Evolutionary conservation across 2,113 vertebrate species (phyloP).

Genomic region (Zootoca vivipara): DNA sequence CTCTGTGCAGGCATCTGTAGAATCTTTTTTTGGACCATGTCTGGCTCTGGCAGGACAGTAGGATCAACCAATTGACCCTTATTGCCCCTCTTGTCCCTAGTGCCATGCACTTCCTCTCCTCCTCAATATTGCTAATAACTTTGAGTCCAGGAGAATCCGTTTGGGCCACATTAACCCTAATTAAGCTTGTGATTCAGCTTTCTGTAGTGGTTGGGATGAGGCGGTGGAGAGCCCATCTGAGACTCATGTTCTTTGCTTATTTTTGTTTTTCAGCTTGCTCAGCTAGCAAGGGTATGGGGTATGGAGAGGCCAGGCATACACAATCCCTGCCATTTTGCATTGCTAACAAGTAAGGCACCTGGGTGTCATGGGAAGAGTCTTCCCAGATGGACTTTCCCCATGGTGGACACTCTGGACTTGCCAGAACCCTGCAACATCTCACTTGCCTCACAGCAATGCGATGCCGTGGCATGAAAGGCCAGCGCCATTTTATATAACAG

Average conservation of each 20-base stretch:
- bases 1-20: neutral
- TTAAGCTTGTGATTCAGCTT: neutral
- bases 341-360: neutral
- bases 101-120: neutral
- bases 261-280: neutral
- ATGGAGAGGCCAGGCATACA: neutral
- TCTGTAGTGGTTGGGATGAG: neutral
- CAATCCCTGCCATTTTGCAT: neutral
- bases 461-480: neutral
- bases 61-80: neutral
- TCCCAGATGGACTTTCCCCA: neutral
- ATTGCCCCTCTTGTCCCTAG: neutral
- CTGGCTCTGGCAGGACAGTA: neutral
- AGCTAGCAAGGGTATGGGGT: neutral
- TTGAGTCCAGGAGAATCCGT: neutral
- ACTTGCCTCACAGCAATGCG: neutral
- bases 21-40: neutral
- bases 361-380: neutral
- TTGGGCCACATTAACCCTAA: neutral
- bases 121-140: neutral
- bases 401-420: neutral
- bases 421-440: neutral
- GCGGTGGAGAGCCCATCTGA: neutral
- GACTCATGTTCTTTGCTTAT: neutral
- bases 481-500: neutral